Base-by-base conservation (phyloP, 2,113 vertebrate genomes). In the Rhinogobius similis region DNA sequence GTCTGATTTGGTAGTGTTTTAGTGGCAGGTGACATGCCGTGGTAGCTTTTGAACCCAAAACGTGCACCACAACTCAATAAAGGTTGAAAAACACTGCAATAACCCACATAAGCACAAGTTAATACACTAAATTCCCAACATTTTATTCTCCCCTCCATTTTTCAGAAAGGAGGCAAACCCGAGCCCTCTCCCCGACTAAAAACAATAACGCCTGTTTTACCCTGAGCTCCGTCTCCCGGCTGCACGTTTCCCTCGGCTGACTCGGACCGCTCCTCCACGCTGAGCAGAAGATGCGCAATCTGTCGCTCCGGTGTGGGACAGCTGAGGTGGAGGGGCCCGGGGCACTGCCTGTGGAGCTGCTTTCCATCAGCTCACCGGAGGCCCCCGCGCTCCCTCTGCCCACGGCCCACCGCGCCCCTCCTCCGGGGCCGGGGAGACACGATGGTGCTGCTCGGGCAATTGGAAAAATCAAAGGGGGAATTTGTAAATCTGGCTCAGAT, bases 261-360 rank as follows among this genome's bases (percentile, higher is more conserved):
- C 29, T 61, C 58, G 38, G 29, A 38, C 58, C 21, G 29, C 58
- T n/a, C 58, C 58, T 61, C 58, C 58, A 61, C 38, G 58, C 58
- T 61, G 58, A 38, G 58, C 29, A 61, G 58, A 61, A 61, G 58
- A 61, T 61, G 58, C 58, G 21, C 58, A 61, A 61, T 61, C 58
- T 61, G 58, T 61, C 58, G 29, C 58, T 38, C 27, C 29, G 8
- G 18, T 12, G 18, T 29, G 29, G 58, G 58, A 61, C 58, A 61
- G 58, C 58, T 61, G 58, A 61, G 58, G 58, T 61, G 38, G 29
- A n/a, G 29, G 29, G 58, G 58, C 58, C 58, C 29, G 58, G 29
- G 58, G 58, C 58, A 61, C 10, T 36, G 29, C 58, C 58, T 61
- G 58, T 32, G 29, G 58, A 38, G 58, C 29, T 61, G 58, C 58